Evolutionary conservation across 2,113 vertebrate species (phyloP).

Genomic region (Sakesphorus luctuosus): DNA sequence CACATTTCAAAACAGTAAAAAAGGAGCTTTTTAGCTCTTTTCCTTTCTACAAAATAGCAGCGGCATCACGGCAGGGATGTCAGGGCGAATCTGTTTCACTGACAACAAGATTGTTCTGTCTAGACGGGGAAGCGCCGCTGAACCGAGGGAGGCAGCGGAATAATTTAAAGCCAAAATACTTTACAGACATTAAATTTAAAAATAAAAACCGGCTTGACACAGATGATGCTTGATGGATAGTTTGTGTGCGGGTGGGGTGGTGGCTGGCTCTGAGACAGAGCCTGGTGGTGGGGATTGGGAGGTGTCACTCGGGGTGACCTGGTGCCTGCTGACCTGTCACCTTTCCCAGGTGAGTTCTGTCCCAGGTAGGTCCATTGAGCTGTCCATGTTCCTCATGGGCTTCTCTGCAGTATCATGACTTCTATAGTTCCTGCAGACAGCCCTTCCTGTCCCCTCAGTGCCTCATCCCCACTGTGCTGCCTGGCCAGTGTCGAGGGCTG

Average conservation of each 20-base stretch:
- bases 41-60: conserved; percentile 31
- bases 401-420: neutral
- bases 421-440: neutral
- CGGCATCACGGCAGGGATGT: conserved; percentile 6
- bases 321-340: neutral
- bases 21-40: conserved; percentile 24
- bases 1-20: neutral
- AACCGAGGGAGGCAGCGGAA: conserved; percentile 52
- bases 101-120: conserved; percentile 70
- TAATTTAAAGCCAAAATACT: conserved; percentile 65
- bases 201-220: neutral
- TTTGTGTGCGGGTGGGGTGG: neutral
- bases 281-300: neutral
- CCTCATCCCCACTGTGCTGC: neutral
- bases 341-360: neutral
- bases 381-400: accelerated
- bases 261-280: accelerated
- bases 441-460: neutral
- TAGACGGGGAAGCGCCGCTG: conserved; percentile 36
- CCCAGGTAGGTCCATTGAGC: neutral
- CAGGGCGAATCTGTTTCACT: conserved; percentile 68
- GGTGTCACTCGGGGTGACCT: neutral
- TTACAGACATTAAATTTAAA: neutral
- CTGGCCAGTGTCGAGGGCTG: neutral
- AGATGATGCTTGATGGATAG: neutral